phyloP scores from a whole-genome alignment of 2,888 invertebrate species.

The Cephus pulcher region DNA sequence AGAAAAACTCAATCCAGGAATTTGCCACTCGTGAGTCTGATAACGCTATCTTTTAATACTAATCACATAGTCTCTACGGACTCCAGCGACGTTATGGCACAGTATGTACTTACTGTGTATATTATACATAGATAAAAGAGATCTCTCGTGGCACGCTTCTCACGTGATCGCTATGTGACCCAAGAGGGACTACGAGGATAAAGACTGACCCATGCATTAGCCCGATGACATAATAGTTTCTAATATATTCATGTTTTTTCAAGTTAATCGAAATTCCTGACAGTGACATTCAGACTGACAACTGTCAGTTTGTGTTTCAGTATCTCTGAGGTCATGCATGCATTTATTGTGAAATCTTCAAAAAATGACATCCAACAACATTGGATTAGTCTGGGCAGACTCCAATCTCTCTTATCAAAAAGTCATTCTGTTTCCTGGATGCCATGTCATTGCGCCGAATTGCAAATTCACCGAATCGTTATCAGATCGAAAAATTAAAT shows the following conservation, averaged over 20 bases:
- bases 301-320: background rate
- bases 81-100: background rate
- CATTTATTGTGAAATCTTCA: background rate
- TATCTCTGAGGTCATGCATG: background rate
- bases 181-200: background rate
- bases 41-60: background rate
- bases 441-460: too few relatives aligned
- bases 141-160: background rate
- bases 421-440: background rate
- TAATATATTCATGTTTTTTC: too few relatives aligned
- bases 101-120: background rate
- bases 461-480: too few relatives aligned
- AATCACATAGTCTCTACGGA: background rate
- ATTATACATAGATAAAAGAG: background rate
- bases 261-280: background rate
- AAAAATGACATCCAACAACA: background rate
- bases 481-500: too few relatives aligned
- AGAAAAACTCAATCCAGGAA: background rate
- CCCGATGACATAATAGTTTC: conserved; percentile 14
- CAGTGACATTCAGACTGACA: background rate
- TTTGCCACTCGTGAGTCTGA: background rate
- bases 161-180: background rate
- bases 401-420: background rate
- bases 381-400: background rate
- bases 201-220: conserved; percentile 4